Evolutionary conservation across 1,140 invertebrate genomes (phyloP), one percentile per base, ranked within the genome.

Genomic region (Macrostomum lignano): DNA sequence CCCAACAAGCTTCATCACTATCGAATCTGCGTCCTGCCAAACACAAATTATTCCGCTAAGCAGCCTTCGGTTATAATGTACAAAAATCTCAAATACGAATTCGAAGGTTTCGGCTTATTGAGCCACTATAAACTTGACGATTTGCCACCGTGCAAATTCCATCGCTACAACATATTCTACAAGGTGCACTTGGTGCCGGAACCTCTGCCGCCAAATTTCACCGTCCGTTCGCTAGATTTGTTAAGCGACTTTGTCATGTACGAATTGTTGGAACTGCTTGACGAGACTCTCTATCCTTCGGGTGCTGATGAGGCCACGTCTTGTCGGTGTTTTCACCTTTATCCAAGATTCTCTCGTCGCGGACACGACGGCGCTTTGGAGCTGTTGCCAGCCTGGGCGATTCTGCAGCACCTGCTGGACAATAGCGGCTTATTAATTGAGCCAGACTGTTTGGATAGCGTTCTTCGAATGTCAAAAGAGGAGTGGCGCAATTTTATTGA

Each of bases 71-170:
- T 81, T 25, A 91, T 94, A 21, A 67, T 70, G 31, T 72, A 86
- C 45, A 79, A 93, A 38, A 44, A 74, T 29, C 78, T 88, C 53
- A 77, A 88, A 52, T 93, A 81, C 52, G 71, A 82, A 20, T 98
- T 96, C 56, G 84, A 93, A 60, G 88, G 88, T 10, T 96, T 93
- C 60, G 96, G 86, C 0, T 67, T 98, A 57, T 69, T 96, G 30
- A 82, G 86, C 1, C 86, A 96, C 55, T 72, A 73, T 45, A 73
- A 72, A 15, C 57, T 94, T 1, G 68, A 25, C 3, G 13, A 33
- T 14, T 55, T 84, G 25, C 78, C 79, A 0, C 72, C 70, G 2
- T 84, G 78, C 47, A 77, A 78, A 61, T 74, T 86, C 7, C 82
- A 86, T 43, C 65, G 79, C 31, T 88, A 84, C 49, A 94, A 91